These are phyloP conservation scores for Thecocarcelia acutangulata DNA, from an alignment of 2,888 invertebrate genomes.

Conservation along the genomic window DNA sequence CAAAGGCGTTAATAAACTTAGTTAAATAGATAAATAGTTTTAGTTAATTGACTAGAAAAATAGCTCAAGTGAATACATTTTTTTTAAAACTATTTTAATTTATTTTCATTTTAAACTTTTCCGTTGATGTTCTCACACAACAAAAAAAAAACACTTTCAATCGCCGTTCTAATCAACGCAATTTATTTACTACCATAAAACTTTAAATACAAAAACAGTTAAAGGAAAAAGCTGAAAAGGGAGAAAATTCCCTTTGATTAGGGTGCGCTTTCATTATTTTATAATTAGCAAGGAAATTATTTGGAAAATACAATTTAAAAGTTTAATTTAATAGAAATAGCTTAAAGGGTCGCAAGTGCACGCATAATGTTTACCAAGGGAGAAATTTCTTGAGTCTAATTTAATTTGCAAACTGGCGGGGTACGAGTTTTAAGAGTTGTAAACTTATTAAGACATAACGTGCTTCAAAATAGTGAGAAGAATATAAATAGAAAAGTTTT, in stretches of 20 bases:
- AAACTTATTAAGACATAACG: no score
- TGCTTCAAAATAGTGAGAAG: no score
- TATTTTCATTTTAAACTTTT: background rate
- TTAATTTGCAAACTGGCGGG: no score
- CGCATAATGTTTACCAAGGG: no score
- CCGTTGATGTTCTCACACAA: background rate
- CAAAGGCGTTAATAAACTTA: no score
- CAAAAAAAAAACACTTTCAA: no score
- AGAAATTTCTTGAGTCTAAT: no score
- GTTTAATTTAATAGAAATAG: conserved; percentile 13
- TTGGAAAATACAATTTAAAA: conserved; percentile 6
- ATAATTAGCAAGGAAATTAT: conserved; percentile 9
- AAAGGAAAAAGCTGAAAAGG: background rate
- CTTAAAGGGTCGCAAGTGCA: background rate
- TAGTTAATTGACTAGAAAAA: conserved; percentile 14
- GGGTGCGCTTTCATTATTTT: conserved; percentile 37
- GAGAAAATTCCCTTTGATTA: background rate
- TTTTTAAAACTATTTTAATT: background rate
- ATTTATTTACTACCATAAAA: background rate
- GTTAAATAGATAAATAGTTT: background rate
- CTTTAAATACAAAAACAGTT: background rate
- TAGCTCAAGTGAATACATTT: no score
- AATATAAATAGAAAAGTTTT: no score
- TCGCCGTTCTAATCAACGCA: background rate
- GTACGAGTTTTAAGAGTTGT: no score